These are phyloP conservation scores for Machaerirhynchus nigripectus DNA, from an alignment of 2,113 vertebrate genomes.

Conservation along the genomic window DNA sequence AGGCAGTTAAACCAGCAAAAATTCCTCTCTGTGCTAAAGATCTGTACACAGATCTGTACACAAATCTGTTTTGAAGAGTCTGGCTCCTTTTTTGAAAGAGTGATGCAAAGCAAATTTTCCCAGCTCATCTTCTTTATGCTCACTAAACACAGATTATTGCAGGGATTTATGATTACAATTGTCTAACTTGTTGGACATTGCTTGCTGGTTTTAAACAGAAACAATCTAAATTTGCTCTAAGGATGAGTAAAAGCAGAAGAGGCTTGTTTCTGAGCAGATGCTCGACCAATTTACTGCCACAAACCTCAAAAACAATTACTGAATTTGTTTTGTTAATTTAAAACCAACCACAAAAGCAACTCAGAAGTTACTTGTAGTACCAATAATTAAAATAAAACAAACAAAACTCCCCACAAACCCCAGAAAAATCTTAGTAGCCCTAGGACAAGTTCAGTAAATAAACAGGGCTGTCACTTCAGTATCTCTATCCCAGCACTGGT, in stretches of 20 bases:
- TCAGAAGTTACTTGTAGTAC: neutral
- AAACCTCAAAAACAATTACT: neutral
- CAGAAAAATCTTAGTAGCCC: neutral
- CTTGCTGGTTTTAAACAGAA: constrained; percentile 23
- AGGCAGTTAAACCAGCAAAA: neutral
- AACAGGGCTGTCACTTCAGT: neutral
- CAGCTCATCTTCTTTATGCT: neutral
- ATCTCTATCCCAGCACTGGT: neutral
- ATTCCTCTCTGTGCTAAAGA: neutral
- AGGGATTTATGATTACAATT: neutral
- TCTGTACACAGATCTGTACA: neutral
- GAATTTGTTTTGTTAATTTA: neutral
- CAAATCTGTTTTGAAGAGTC: neutral
- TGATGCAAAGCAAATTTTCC: neutral
- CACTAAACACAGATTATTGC: neutral
- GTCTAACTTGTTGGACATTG: neutral
- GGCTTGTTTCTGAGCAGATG: neutral
- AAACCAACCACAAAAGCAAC: no score
- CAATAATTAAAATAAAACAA: neutral
- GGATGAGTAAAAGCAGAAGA: neutral
- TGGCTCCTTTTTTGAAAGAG: neutral
- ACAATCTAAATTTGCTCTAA: neutral
- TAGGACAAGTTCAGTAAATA: neutral
- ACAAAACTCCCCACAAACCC: neutral
- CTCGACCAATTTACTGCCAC: neutral